Evolutionary conservation across 2,113 vertebrate species (phyloP), one percentile per base, ranked within the genome.

Genomic region (Oceanites oceanicus): DNA sequence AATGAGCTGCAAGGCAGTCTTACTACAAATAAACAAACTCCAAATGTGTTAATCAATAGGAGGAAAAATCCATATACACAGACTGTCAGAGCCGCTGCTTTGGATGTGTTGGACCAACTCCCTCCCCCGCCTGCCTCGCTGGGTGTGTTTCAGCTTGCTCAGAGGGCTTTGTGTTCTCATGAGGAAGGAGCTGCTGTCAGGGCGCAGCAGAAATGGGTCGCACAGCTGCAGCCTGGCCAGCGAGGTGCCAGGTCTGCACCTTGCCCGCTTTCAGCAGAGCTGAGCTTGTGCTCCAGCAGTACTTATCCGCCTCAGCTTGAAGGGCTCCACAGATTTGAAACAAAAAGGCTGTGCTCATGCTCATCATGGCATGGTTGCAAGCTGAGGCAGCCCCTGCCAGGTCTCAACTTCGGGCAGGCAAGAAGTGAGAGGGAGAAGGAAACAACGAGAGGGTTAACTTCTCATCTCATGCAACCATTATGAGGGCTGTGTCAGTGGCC

Each of bases 391-490:
- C n/a, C 22, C 34, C 40, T 42, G 63, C 8, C 21, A 13, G 52
- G 36, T n/a, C 65, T 66, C 50, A 16, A 1, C 66, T 25, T 72
- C 3, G 15, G 49, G 44, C 73, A 36, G 65, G 68, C 49, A 47
- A 52, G 68, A 21, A 15, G 19, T 1, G 30, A 8, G 25, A 8
- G n/a, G 47, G 13, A 44, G 21, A 7, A 40, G 49, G 61, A 49
- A 7, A 2, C 0, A 0, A 13, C 1, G 9, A 26, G 50, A 56
- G 58, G 27, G 53, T 30, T 66, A 25, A 47, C n/a, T 26, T 18
- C 44, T 71, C 63, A 12, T 14, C 40, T 36, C 14, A 1, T 1
- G n/a, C 16, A 78, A 50, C 34, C 20, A 1, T 13, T 4, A 2
- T 3, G 2, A 65, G 47, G 47, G 73, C 44, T 26, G n/a, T 38